Base-by-base conservation (phyloP, 2,113 vertebrate genomes). In the Eupsittula cactorum region DNA sequence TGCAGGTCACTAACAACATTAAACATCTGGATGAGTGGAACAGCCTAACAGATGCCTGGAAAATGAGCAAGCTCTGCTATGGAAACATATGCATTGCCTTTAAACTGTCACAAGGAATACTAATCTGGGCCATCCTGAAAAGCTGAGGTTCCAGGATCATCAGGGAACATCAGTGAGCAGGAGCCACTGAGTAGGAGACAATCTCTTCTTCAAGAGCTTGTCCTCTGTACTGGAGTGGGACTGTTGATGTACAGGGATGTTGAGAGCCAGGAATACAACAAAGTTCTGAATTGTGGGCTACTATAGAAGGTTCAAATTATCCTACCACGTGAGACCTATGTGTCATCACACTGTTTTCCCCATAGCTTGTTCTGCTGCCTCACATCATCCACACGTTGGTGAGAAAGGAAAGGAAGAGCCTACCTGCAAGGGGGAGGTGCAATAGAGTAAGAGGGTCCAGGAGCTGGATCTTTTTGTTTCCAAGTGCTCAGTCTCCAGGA, bases 321-420 rank as follows among this genome's bases (percentile, higher is more conserved):
- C n/a, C 50, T 35, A 39, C 69, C 29, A 28, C 1, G 18, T n/a
- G 13, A 84, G 21, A 78, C 23, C 20, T 37, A 27, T 5, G 3
- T 10, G 23, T 44, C 21, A 46, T 25, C 69, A 39, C 11, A 21
- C 16, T 23, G 21, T 17, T 31, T 41, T 27, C 19, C 12, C 16
- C 29, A 21, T 5, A 44, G 65, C 29, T 82, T 39, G 42, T 46
- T 67, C n/a, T 33, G 28, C 8, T 41, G 74, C 19, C 49, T 88
- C 12, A 4, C 11, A 31, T n/a, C 2, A 1, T 37, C 37, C 20
- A n/a, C 50, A 65, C 0, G 0, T 12, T 18, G 31, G 27, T 82
- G 17, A 82, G 49, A 46, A 86, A 69, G 55, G 19, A 55, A 89
- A 84, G 21, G 15, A 90, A 50, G 35, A 4, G 3, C 8, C 62